Evolutionary conservation across 2,113 vertebrate genomes (phyloP).

Genomic region (Nothocercus julius): DNA sequence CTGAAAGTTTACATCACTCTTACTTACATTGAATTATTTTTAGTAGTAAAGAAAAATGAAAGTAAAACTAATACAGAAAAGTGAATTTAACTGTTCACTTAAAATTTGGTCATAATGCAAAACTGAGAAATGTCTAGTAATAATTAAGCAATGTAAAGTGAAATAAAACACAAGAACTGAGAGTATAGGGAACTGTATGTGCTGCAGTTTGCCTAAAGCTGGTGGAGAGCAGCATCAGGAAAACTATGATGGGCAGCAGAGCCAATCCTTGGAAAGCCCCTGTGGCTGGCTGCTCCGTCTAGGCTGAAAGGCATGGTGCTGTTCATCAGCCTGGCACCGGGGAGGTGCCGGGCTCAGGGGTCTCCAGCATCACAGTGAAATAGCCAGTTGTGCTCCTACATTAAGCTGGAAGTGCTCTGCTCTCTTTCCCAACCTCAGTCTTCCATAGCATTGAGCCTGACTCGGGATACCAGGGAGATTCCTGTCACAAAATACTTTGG

Average conservation of each 20-base stretch:
- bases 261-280: too few relatives aligned
- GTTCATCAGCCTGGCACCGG: too few relatives aligned
- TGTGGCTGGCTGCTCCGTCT: too few relatives aligned
- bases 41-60: neutral
- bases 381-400: accelerated
- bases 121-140: neutral
- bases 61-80: neutral
- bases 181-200: accelerated
- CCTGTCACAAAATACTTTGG: neutral
- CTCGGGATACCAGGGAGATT: neutral
- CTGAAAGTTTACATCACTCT: neutral
- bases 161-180: neutral
- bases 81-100: neutral
- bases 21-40: neutral
- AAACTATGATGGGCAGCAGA: too few relatives aligned
- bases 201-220: neutral
- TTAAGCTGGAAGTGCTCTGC: accelerated
- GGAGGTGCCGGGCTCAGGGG: neutral
- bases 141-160: neutral
- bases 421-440: accelerated
- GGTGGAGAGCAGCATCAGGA: neutral
- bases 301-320: too few relatives aligned
- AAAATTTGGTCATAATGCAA: neutral
- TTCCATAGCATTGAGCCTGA: accelerated
- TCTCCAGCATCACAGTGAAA: neutral